phyloP scores from a whole-genome alignment of 92 coral and sea anemone species.

The Heliopora coerulea region DNA sequence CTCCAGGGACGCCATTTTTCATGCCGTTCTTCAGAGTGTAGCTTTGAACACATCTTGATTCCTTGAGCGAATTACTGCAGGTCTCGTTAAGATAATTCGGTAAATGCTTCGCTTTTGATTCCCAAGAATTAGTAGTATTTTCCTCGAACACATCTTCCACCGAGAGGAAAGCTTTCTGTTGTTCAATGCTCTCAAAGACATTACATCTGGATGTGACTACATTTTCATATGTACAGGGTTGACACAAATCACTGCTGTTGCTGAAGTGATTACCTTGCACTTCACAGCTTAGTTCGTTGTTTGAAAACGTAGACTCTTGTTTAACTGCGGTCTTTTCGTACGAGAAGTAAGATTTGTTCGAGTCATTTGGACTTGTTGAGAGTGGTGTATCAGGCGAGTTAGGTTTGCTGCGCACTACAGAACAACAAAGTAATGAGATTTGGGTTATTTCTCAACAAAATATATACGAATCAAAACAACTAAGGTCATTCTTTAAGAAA shows the following conservation, averaged over 20 bases:
- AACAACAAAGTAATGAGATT: background rate
- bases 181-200: background rate
- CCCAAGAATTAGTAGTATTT: background rate
- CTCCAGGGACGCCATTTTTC: conserved; percentile 7
- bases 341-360: conserved; percentile 4
- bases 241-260: background rate
- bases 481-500: too few relatives aligned
- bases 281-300: background rate
- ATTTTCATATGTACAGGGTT: too few relatives aligned
- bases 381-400: background rate
- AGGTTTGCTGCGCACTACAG: conserved; percentile 7
- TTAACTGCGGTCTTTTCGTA: background rate
- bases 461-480: too few relatives aligned
- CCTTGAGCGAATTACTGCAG: background rate
- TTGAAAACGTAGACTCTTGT: background rate
- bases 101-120: background rate
- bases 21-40: background rate
- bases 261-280: background rate
- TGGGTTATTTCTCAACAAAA: background rate
- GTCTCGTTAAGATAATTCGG: conserved; percentile 4
- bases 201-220: too few relatives aligned
- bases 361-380: conserved; percentile 8
- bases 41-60: background rate
- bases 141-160: background rate
- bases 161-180: background rate